Conservation (phyloP, 2,888 invertebrate genomes). For the Esperia sulphurella region DNA sequence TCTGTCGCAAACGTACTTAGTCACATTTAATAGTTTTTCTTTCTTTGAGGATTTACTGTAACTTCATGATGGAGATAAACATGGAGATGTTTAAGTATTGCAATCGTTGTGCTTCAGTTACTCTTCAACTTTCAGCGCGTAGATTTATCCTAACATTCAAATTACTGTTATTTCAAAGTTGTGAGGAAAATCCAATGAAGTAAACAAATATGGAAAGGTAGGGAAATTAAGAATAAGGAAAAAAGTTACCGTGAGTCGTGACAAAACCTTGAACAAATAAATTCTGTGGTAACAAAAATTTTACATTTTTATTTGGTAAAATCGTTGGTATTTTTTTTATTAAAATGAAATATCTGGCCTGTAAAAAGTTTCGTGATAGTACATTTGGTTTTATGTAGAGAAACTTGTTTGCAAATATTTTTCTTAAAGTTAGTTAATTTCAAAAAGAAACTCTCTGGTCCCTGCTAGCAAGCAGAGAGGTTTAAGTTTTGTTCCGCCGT, state of each 20-base stretch:
- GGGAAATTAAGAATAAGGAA: slow-evolving; percentile 27
- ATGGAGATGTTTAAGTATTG: slow-evolving; percentile 10
- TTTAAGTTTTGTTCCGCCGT: slow-evolving; percentile 51
- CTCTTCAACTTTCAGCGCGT: too few species aligned
- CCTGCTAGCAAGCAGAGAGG: slow-evolving; percentile 29
- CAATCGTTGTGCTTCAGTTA: slow-evolving; percentile 30
- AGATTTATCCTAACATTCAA: too few species aligned
- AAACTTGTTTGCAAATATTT: slow-evolving; percentile 56
- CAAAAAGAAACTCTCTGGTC: slow-evolving; percentile 40
- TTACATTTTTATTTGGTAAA: slow-evolving; percentile 28
- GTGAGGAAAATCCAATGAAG: slow-evolving; percentile 30
- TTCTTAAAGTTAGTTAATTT: slow-evolving; percentile 58
- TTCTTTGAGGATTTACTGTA: slow-evolving; percentile 38
- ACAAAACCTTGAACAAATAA: slow-evolving; percentile 35
- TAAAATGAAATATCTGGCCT: slow-evolving; percentile 34
- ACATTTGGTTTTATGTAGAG: slow-evolving; percentile 35
- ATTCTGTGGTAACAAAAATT: slow-evolving; percentile 23
- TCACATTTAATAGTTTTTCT: slow-evolving; percentile 72
- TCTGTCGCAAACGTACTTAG: slow-evolving; percentile 70
- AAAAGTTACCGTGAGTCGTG: slow-evolving; percentile 13
- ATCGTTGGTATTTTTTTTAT: slow-evolving; percentile 22
- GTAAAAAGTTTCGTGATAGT: slow-evolving; percentile 35
- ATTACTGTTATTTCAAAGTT: slow-evolving; percentile 19
- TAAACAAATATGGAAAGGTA: slow-evolving; percentile 26
- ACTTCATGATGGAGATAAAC: too few species aligned